Percentiles rank a stretch among this genome's conserved stretches.
Evolutionary conservation across 2,888 invertebrate genomes (phyloP).

Genomic region (Ceriagrion tenellum): DNA sequence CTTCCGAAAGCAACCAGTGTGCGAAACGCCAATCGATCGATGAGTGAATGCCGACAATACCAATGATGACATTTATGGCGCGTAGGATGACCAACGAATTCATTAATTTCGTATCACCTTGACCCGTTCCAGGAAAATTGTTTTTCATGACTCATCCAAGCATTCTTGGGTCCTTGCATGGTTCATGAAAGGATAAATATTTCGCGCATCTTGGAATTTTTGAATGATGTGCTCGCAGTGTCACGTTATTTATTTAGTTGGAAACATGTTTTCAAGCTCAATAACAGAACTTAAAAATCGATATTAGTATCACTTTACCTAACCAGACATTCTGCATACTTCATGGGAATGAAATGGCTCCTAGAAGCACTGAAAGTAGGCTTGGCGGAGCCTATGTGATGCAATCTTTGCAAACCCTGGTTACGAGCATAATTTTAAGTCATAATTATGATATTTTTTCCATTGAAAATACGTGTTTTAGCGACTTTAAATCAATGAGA

Average conservation of each 20-base stretch:
- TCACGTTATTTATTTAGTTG: background rate
- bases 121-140: background rate
- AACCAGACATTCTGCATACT: background rate
- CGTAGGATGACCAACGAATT: constrained; percentile 14
- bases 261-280: background rate
- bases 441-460: too few relatives aligned
- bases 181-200: background rate
- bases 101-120: constrained; percentile 8
- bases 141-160: background rate
- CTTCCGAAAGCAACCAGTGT: constrained; percentile 19
- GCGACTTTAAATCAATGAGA: too few relatives aligned
- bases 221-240: background rate
- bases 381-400: too few relatives aligned
- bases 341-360: background rate
- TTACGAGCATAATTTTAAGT: too few relatives aligned
- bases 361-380: too few relatives aligned
- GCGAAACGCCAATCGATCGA: background rate
- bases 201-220: background rate
- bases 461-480: too few relatives aligned
- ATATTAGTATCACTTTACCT: background rate
- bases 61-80: background rate
- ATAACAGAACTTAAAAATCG: background rate
- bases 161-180: background rate
- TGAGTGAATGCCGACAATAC: background rate
- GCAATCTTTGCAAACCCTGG: too few relatives aligned